Conservation (phyloP, 64 coral and sea anemone species). For the Stichodactyla mertensii region DNA sequence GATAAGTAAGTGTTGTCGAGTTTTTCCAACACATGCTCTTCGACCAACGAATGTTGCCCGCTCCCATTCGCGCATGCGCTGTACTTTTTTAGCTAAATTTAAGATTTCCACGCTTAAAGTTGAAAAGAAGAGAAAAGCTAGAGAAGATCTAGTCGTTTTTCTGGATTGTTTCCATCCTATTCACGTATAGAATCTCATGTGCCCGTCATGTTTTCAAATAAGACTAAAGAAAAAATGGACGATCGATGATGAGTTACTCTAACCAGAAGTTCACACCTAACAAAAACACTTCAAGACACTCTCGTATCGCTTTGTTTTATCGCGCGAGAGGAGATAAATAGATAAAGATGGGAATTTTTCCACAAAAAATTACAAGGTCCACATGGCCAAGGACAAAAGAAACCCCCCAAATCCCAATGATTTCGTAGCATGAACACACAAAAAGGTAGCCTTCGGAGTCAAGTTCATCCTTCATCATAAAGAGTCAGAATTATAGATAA, state of each 20-base stretch:
- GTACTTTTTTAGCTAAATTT: not conserved
- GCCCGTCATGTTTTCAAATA: not conserved
- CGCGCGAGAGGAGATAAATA: not conserved
- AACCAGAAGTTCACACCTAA: not conserved
- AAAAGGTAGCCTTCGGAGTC: not conserved
- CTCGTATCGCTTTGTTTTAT: not conserved
- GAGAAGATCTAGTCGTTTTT: not conserved
- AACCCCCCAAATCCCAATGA: not conserved
- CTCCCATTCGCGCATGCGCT: not conserved
- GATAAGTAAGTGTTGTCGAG: not conserved
- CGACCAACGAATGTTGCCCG: not conserved
- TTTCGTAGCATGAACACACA: not conserved
- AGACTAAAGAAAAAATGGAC: not conserved
- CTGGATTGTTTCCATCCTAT: not conserved
- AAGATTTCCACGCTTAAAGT: not conserved
- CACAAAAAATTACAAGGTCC: conserved; percentile 4
- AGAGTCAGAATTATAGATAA: not conserved
- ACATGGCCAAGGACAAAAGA: conserved; percentile 26
- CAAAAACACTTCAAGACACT: not conserved
- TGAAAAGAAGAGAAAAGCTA: not conserved
- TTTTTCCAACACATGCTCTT: not conserved
- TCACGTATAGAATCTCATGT: not conserved
- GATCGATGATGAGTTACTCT: not conserved
- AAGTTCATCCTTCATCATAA: not conserved
- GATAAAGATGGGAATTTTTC: conserved; percentile 10